Conservation (phyloP, 2,113 vertebrate genomes). For the Parus major region DNA sequence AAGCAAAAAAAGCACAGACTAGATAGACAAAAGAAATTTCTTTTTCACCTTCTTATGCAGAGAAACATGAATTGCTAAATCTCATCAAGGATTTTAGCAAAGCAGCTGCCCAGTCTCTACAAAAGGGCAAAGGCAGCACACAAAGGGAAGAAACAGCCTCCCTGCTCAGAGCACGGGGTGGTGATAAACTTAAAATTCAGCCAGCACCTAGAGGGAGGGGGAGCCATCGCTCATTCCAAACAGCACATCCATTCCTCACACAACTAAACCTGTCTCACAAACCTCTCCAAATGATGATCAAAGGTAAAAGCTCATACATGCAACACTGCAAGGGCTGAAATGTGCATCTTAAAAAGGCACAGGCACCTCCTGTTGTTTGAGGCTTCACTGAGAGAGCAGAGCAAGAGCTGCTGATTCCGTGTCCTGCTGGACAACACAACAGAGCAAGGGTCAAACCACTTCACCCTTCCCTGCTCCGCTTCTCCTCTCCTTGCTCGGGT, state of each 20-base stretch:
- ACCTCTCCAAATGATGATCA: constrained; percentile 38
- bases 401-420: not conserved
- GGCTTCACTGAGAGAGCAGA: not conserved
- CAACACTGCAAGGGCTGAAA: not conserved
- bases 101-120: constrained; percentile 11
- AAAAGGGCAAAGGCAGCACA: not conserved
- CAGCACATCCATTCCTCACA: not conserved
- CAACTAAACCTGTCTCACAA: constrained; percentile 10
- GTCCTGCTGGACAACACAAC: not conserved
- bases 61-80: not conserved
- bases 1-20: not conserved
- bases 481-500: not conserved
- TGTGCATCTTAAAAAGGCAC: not conserved
- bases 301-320: constrained; percentile 15
- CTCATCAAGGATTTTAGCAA: not conserved
- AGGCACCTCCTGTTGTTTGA: constrained; percentile 2
- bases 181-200: constrained; percentile 27
- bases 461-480: not conserved
- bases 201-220: not conserved
- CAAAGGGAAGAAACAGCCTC: not conserved
- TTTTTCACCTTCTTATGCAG: not conserved
- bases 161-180: not conserved
- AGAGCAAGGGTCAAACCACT: not conserved
- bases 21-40: not conserved
- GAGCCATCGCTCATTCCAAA: not conserved